phyloP scores from a whole-genome alignment of 1,140 invertebrate species.

The Hydropsyche tenuis region DNA sequence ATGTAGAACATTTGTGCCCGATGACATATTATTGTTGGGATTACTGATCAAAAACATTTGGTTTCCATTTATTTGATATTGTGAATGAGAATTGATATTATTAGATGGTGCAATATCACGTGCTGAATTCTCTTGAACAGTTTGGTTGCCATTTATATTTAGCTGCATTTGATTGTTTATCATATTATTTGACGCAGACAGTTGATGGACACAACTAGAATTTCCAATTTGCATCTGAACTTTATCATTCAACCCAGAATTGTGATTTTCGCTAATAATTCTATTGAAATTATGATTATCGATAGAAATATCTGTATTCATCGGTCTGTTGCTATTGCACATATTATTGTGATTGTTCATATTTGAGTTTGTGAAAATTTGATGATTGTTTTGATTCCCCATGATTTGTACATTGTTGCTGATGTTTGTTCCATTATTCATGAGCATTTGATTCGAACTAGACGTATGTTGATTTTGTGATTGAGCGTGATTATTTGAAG shows the following conservation, averaged over 20 bases:
- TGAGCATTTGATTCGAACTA: slow-evolving; percentile 32
- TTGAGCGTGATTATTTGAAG: slow-evolving; percentile 47
- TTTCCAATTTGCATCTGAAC: slow-evolving; percentile 57
- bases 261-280: slow-evolving; percentile 27
- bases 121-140: background rate
- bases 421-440: slow-evolving; percentile 32
- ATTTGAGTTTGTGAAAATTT: slow-evolving; percentile 58
- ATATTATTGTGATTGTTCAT: slow-evolving; percentile 45
- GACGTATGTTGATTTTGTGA: slow-evolving; percentile 38
- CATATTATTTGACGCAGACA: slow-evolving; percentile 54
- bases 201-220: slow-evolving; percentile 57
- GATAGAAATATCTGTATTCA: slow-evolving; percentile 16
- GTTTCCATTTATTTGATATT: slow-evolving; percentile 40
- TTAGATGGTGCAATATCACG: slow-evolving; percentile 37
- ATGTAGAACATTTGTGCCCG: slow-evolving; percentile 27
- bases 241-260: slow-evolving; percentile 56
- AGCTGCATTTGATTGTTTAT: slow-evolving; percentile 41
- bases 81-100: slow-evolving; percentile 30
- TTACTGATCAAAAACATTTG: slow-evolving; percentile 45
- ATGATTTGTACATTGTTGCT: slow-evolving; percentile 41
- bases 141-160: slow-evolving; percentile 31
- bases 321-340: slow-evolving; percentile 35
- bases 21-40: slow-evolving; percentile 14
- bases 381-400: slow-evolving; percentile 35
- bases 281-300: slow-evolving; percentile 36